Conservation (phyloP, 2,888 invertebrate species). For the Eristalinus aeneus region DNA sequence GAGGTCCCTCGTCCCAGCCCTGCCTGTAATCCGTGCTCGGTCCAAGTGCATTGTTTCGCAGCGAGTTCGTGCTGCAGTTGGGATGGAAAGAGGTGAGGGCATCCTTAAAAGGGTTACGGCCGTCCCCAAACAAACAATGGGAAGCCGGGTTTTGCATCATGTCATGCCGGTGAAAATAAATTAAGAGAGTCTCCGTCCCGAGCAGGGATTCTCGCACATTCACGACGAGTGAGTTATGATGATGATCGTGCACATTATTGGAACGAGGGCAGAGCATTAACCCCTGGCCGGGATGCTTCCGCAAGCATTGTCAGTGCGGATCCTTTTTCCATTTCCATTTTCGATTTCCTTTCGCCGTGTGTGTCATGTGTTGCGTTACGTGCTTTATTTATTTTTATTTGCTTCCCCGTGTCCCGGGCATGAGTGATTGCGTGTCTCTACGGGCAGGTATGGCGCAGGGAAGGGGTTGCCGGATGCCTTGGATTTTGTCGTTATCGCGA, state of each 20-base stretch:
- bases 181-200: conserved; percentile 61
- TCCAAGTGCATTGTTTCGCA: conserved; percentile 63
- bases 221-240: conserved; percentile 69
- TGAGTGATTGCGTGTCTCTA: conserved; percentile 34
- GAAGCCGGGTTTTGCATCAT: conserved; percentile 65
- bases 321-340: conserved; percentile 19
- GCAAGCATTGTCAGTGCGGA: conserved; percentile 64
- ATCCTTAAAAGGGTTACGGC: conserved; percentile 64
- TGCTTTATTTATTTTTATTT: conserved; percentile 62
- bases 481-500: conserved; percentile 48
- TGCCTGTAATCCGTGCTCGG: neutral
- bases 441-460: conserved; percentile 37
- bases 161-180: conserved; percentile 68
- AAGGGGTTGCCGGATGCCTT: conserved; percentile 30
- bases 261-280: conserved; percentile 65
- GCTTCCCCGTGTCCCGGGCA: neutral
- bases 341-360: neutral
- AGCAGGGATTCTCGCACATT: conserved; percentile 61
- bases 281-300: conserved; percentile 65
- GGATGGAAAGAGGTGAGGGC: conserved; percentile 33
- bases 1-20: conserved; percentile 46
- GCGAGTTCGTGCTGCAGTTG: conserved; percentile 64
- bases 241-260: conserved; percentile 69
- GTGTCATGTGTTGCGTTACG: conserved; percentile 60
- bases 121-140: conserved; percentile 31